These are phyloP conservation scores for Prinia subflava DNA, from an alignment of 2,113 vertebrate genomes.

Conservation along the genomic window DNA sequence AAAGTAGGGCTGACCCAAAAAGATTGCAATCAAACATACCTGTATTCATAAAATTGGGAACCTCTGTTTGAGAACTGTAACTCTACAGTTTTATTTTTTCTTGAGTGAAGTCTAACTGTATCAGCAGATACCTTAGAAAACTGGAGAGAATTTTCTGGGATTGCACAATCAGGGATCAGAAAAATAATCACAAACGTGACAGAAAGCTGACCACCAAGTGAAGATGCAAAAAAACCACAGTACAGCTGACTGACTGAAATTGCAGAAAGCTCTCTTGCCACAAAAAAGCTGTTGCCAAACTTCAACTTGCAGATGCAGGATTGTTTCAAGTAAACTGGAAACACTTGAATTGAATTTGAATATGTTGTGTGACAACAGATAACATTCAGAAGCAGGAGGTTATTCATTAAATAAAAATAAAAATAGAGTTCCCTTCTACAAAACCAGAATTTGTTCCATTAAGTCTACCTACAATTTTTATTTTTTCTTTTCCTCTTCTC, in stretches of 20 bases:
- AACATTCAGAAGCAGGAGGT: background rate
- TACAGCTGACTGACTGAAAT: background rate
- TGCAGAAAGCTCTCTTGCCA: background rate
- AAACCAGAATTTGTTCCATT: background rate
- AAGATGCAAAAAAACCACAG: background rate
- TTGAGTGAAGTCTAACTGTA: background rate
- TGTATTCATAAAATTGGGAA: background rate
- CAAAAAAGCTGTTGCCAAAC: background rate
- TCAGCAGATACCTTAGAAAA: background rate
- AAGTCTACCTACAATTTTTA: background rate
- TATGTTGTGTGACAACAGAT: background rate
- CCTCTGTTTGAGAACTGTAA: background rate
- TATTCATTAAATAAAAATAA: background rate
- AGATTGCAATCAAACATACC: background rate
- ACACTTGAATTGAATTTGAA: background rate
- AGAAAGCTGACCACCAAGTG: background rate
- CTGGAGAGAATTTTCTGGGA: background rate
- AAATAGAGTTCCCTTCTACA: background rate
- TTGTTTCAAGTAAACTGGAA: background rate
- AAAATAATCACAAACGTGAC: background rate
- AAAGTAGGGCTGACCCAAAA: background rate
- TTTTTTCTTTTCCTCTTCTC: background rate
- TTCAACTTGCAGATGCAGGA: background rate
- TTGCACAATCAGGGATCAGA: background rate
- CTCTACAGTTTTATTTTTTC: background rate